Evolutionary conservation across 2,888 invertebrate genomes (phyloP).

Genomic region (Meliscaeva auricollis): DNA sequence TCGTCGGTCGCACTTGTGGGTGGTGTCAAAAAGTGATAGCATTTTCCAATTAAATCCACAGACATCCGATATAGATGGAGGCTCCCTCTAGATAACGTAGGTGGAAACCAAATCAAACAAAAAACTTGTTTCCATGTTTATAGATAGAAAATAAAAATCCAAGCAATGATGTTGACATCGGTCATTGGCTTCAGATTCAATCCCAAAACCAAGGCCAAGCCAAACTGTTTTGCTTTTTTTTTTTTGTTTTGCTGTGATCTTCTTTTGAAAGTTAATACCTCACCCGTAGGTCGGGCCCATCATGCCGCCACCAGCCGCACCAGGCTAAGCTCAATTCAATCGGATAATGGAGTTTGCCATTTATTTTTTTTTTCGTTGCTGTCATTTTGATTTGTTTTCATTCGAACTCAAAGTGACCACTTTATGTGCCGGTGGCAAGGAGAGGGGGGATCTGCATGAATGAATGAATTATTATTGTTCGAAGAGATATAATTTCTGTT

Average conservation of each 20-base stretch:
- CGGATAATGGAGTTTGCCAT: slow-evolving; percentile 50
- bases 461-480: slow-evolving; percentile 65
- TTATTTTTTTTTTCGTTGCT: slow-evolving; percentile 18
- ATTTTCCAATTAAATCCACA: slow-evolving; percentile 62
- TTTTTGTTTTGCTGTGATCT: slow-evolving; percentile 9
- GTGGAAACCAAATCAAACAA: slow-evolving; percentile 22
- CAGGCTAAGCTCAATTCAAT: slow-evolving; percentile 53
- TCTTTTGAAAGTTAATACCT: slow-evolving; percentile 55
- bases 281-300: slow-evolving; percentile 36
- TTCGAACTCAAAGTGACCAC: slow-evolving; percentile 41
- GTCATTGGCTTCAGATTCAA: slow-evolving; percentile 59
- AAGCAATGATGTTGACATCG: slow-evolving; percentile 39
- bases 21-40: slow-evolving; percentile 57
- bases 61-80: slow-evolving; percentile 23
- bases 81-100: background rate
- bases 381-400: slow-evolving; percentile 26
- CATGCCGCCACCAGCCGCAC: slow-evolving; percentile 3
- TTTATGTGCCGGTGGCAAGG: slow-evolving; percentile 2
- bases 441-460: slow-evolving; percentile 56
- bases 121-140: slow-evolving; percentile 25
- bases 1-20: slow-evolving; percentile 24
- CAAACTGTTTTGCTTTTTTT: slow-evolving; percentile 6
- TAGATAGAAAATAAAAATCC: background rate
- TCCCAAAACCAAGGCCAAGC: slow-evolving; percentile 60
- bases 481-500: slow-evolving; percentile 38